Evolutionary conservation across 2,888 invertebrate species (phyloP).

Genomic region (Agapostemon virescens): DNA sequence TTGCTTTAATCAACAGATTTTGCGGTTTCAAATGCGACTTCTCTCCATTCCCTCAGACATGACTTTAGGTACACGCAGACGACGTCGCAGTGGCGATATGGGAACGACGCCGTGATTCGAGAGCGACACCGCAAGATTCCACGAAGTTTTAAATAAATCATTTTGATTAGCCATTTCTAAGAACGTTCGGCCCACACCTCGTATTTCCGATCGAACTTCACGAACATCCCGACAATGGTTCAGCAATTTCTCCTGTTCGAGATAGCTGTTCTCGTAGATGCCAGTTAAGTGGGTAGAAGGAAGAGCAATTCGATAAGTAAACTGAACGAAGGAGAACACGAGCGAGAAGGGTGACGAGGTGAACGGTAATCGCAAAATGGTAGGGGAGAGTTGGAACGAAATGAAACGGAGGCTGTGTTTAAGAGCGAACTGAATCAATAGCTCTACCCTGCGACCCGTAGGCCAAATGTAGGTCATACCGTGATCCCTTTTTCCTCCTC

Average conservation of each 20-base stretch:
- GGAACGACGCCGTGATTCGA: not conserved
- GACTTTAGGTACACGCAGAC: not conserved
- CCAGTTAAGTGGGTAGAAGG: not conserved
- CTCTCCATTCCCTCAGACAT: not conserved
- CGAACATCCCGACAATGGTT: not conserved
- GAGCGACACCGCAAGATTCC: not conserved
- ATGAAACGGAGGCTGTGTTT: conserved; percentile 78
- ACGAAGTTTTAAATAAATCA: not conserved
- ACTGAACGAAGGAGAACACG: conserved; percentile 18
- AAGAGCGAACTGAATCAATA: conserved; percentile 77
- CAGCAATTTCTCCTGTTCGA: not conserved
- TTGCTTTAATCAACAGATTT: too few species aligned
- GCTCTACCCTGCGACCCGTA: conserved; percentile 71
- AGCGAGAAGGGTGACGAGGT: conserved; percentile 17
- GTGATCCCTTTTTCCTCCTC: conserved; percentile 62
- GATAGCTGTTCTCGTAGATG: conserved; percentile 4
- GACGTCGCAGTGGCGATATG: not conserved
- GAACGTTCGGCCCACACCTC: not conserved
- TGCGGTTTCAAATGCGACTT: too few species aligned
- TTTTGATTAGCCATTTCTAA: not conserved
- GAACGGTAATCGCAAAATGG: conserved; percentile 43
- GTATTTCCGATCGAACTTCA: too few species aligned
- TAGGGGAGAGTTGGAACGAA: conserved; percentile 71
- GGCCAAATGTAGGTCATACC: conserved; percentile 75
- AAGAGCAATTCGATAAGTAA: conserved; percentile 25